Conservation (phyloP, 2,113 vertebrate genomes). For the Thunnus thynnus region DNA sequence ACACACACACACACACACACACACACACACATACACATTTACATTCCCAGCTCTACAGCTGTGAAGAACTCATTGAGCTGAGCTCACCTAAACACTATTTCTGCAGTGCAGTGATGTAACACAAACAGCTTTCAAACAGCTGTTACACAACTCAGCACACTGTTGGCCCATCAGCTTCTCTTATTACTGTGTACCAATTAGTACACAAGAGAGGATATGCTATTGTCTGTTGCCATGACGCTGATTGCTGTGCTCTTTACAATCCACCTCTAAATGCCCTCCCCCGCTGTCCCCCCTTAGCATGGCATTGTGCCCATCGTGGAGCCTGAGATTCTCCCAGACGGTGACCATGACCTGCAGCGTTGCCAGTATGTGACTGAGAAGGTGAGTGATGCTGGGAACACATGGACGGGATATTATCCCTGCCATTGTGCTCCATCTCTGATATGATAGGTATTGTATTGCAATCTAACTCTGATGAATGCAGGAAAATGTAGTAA, state of each 20-base stretch:
- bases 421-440: no score
- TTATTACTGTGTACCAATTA: conserved; percentile 11
- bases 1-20: not conserved
- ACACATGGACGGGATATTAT: no score
- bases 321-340: conserved; percentile 91
- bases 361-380: conserved; percentile 90
- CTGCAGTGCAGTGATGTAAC: conserved; percentile 4
- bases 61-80: not conserved
- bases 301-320: conserved; percentile 92
- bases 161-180: not conserved
- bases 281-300: conserved; percentile 58
- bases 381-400: conserved; percentile 82
- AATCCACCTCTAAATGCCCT: not conserved
- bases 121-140: not conserved
- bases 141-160: not conserved
- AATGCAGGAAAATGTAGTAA: no score
- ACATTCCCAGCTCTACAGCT: not conserved
- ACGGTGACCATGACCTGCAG: conserved; percentile 91
- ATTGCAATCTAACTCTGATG: no score
- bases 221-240: conserved; percentile 38
- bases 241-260: not conserved
- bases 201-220: conserved; percentile 15
- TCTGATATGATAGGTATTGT: no score
- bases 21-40: no score
- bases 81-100: no score